A percentile compares a stretch with the other conserved stretches of the same genome.
Conservation (phyloP, 2,888 invertebrate species). For the Tanytarsus gracilentus region DNA sequence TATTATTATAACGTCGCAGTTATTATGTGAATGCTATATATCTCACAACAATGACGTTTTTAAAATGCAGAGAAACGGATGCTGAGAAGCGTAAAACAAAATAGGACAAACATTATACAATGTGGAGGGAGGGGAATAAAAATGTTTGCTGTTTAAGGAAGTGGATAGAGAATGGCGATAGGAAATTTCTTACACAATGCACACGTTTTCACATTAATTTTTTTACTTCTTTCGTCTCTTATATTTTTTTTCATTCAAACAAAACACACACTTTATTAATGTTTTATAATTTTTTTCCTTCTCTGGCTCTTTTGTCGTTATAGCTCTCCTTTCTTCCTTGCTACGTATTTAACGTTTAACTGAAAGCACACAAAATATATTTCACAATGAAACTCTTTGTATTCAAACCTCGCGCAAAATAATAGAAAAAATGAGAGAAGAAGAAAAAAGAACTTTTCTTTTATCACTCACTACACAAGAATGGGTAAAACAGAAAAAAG, state of each 20-base stretch:
- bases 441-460: not conserved
- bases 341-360: too few relatives aligned
- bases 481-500: too few relatives aligned
- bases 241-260: not conserved
- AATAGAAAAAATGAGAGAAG: not conserved
- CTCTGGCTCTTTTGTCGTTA: not conserved
- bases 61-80: not conserved
- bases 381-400: not conserved
- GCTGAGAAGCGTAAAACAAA: not conserved
- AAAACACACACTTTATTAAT: not conserved
- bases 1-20: too few relatives aligned
- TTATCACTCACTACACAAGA: too few relatives aligned
- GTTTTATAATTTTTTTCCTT: not conserved
- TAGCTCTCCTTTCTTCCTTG: too few relatives aligned
- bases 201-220: not conserved
- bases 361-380: too few relatives aligned
- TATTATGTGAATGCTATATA: too few relatives aligned
- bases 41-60: slow-evolving; percentile 9
- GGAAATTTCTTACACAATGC: too few relatives aligned
- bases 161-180: too few relatives aligned
- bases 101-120: slow-evolving; percentile 13
- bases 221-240: not conserved
- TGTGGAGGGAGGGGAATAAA: too few relatives aligned
- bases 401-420: not conserved
- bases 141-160: too few relatives aligned